Evolutionary conservation across 2,113 vertebrate genomes (phyloP).

Genomic region (Mesitornis unicolor): DNA sequence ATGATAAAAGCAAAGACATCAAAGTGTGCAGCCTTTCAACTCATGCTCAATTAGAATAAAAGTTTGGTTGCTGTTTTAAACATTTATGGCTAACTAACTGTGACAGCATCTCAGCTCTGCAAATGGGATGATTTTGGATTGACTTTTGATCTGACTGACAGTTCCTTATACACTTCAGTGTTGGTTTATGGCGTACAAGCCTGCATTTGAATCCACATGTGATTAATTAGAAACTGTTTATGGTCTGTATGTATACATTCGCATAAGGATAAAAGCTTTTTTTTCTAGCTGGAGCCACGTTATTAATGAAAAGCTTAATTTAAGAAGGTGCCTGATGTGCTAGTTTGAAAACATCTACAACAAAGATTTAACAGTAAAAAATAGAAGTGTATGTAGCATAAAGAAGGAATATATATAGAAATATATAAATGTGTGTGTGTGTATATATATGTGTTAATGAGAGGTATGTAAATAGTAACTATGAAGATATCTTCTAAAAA

Average conservation of each 20-base stretch:
- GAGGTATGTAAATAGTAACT: background rate
- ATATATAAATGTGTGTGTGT: too few relatives aligned
- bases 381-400: background rate
- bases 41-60: constrained; percentile 86
- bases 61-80: constrained; percentile 84
- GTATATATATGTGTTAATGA: too few relatives aligned
- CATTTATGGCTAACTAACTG: constrained; percentile 82
- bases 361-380: background rate
- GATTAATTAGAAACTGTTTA: constrained; percentile 82
- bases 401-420: background rate
- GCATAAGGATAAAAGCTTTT: constrained; percentile 54
- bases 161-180: constrained; percentile 82
- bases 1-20: constrained; percentile 82
- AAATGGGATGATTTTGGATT: constrained; percentile 77
- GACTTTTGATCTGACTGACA: constrained; percentile 86
- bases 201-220: constrained; percentile 77
- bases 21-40: constrained; percentile 81
- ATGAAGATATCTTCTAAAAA: background rate
- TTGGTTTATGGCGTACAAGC: constrained; percentile 73
- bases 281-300: background rate
- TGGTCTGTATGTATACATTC: constrained; percentile 63
- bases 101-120: constrained; percentile 77
- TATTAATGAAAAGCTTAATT: constrained; percentile 74
- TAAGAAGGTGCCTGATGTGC: constrained; percentile 50
- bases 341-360: background rate